A percentile compares a stretch with the other conserved stretches of the same genome.
phyloP scores from a whole-genome alignment of 2,797 vertebrate species.

The Mormyrops boulengeri region DNA sequence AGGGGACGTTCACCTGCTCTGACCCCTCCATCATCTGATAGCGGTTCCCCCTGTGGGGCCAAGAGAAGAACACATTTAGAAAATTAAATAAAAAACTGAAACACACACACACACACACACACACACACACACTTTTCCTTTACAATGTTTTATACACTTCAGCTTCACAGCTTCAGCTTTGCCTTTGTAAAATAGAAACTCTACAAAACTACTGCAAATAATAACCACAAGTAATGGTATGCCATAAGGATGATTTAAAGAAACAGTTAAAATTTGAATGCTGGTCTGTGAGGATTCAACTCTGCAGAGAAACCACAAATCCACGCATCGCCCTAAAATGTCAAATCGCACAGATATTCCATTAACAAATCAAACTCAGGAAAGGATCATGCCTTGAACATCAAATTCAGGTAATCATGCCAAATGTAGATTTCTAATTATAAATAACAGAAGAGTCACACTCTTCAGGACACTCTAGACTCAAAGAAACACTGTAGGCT shows the following conservation, averaged over 20 bases:
- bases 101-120: neutral
- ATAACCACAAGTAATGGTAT: neutral
- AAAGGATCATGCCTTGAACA: neutral
- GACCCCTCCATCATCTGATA: slow-evolving; percentile 39
- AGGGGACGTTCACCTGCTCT: slow-evolving; percentile 49
- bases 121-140: neutral
- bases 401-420: neutral
- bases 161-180: neutral
- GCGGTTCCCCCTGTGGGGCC: neutral
- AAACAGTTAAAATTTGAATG: neutral
- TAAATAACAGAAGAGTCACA: neutral
- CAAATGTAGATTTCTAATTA: neutral
- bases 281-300: neutral
- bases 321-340: neutral
- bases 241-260: neutral
- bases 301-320: neutral
- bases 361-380: neutral
- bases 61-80: neutral
- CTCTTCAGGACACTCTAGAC: neutral
- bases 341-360: neutral
- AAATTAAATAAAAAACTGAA: neutral
- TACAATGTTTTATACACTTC: neutral
- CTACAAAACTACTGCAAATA: neutral
- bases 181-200: neutral
- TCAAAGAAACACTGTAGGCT: neutral